Base-by-base conservation (phyloP, 2,797 vertebrate genomes). In the Spheniscus humboldti region DNA sequence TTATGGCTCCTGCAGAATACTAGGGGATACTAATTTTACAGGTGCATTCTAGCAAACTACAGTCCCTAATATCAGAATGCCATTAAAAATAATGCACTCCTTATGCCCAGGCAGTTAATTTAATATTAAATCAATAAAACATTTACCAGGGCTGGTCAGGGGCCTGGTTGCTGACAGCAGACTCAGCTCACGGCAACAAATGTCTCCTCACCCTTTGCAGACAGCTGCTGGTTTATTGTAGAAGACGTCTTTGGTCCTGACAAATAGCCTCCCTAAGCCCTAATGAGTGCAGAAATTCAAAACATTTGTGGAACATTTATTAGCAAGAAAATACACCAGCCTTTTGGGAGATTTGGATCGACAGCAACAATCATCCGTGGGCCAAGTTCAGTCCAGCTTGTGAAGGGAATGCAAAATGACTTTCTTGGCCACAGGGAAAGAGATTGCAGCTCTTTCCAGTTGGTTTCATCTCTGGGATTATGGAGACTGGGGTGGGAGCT, bases 101-200 rank as follows among this genome's bases (percentile, higher is more conserved):
- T 94, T 97, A 97, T 97, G 96, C 90, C 97, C 78, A 71, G 87
- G 96, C 94, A 97, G 97, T 96, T 98, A 97, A 98, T 97, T 98
- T 97, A 97, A 96, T 98, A 98, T 97, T 97, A 98, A 98, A 97
- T 97, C 92, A 97, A 98, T 98, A 98, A 98, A 98, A 97, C 96
- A 97, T 97, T 98, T 96, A 95, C 96, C 96, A 91, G 89, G 87
- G 83, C 95, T 95, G 86, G 91, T 86, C 82, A 96, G 95, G 94
- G 94, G 89, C 96, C 92, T 94, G 94, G 90, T 60, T 98, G 98
- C 97, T 98, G 98, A 98, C 97, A 98, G 97, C 94, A 96, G 93
- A 91, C 96, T 95, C 97, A 86, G 96, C 97, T 97, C 87, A 97
- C 53, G 37, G 97, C 95, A 92, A 97, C 95, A 92, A 94, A 94